Percentiles rank a stretch among this genome's conserved stretches.
These are phyloP conservation scores for Poeciliopsis occidentalis DNA, from an alignment of 2,113 vertebrate species.

Conservation along the genomic window DNA sequence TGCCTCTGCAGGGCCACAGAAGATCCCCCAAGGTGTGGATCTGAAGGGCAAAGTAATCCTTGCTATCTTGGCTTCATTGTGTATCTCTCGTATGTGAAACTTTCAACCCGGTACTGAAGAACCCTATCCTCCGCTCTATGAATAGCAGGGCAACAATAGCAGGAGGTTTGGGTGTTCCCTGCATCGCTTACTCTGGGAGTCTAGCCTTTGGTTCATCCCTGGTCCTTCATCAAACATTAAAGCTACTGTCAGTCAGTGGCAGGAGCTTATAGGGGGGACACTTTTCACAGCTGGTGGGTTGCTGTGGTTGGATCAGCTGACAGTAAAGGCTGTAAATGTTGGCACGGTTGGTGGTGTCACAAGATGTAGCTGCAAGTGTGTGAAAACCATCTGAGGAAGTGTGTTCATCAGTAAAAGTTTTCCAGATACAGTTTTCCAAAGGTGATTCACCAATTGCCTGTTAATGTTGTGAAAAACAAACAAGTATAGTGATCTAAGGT, in stretches of 20 bases:
- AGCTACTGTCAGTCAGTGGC: slow-evolving; percentile 56
- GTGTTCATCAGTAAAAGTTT: not conserved
- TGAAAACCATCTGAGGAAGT: slow-evolving; percentile 16
- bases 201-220: slow-evolving; percentile 66
- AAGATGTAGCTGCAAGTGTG: slow-evolving; percentile 11
- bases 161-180: slow-evolving; percentile 76
- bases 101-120: slow-evolving; percentile 55
- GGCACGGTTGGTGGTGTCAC: slow-evolving; percentile 21
- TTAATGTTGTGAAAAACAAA: not conserved
- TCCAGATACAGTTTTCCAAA: not conserved
- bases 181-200: slow-evolving; percentile 63
- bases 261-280: slow-evolving; percentile 20
- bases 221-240: slow-evolving; percentile 78
- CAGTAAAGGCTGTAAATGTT: not conserved
- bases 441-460: not conserved
- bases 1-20: too few relatives aligned
- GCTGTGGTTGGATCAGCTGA: slow-evolving; percentile 39
- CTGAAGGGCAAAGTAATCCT: slow-evolving; percentile 60
- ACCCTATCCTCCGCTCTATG: slow-evolving; percentile 68
- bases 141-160: slow-evolving; percentile 75
- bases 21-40: slow-evolving; percentile 52
- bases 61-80: slow-evolving; percentile 71
- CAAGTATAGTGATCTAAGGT: too few relatives aligned
- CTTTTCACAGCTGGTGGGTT: slow-evolving; percentile 62
- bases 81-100: slow-evolving; percentile 59